A percentile compares a stretch with the other conserved stretches of the same genome.
Conservation (phyloP, 2,797 vertebrate species). For the Hipposideros larvatus region DNA sequence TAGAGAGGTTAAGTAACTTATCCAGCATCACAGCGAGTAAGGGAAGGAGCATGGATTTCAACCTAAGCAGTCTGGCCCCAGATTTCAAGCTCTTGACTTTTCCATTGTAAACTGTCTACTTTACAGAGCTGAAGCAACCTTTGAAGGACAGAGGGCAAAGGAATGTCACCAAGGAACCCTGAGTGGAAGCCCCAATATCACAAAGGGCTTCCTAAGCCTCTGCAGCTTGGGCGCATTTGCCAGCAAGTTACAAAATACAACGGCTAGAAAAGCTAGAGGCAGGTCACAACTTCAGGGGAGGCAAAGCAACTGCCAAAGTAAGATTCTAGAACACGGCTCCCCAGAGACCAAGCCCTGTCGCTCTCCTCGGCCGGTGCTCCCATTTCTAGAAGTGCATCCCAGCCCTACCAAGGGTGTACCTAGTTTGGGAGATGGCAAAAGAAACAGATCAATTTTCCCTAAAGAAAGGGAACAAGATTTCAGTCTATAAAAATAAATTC, state of each 20-base stretch:
- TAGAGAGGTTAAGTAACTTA: neutral
- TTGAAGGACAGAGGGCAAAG: neutral
- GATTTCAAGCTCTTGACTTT: neutral
- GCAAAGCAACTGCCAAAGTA: neutral
- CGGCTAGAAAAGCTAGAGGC: neutral
- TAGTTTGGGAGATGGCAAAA: neutral
- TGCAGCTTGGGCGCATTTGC: neutral
- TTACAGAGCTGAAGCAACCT: neutral
- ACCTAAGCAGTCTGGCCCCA: neutral
- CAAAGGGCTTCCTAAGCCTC: neutral
- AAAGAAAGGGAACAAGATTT: neutral
- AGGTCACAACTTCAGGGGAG: neutral
- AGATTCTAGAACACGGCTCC: conserved; percentile 2
- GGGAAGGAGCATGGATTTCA: neutral
- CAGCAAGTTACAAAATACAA: neutral
- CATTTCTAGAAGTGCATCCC: neutral
- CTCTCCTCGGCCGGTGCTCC: neutral
- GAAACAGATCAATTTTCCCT: neutral
- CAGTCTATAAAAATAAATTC: neutral
- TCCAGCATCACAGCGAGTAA: neutral
- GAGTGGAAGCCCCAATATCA: neutral
- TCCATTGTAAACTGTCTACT: neutral
- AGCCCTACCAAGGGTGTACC: neutral
- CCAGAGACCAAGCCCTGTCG: neutral
- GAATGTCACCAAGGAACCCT: neutral